phyloP scores from a whole-genome alignment of 2,797 vertebrate species.

The Halcyon chelicuti region DNA sequence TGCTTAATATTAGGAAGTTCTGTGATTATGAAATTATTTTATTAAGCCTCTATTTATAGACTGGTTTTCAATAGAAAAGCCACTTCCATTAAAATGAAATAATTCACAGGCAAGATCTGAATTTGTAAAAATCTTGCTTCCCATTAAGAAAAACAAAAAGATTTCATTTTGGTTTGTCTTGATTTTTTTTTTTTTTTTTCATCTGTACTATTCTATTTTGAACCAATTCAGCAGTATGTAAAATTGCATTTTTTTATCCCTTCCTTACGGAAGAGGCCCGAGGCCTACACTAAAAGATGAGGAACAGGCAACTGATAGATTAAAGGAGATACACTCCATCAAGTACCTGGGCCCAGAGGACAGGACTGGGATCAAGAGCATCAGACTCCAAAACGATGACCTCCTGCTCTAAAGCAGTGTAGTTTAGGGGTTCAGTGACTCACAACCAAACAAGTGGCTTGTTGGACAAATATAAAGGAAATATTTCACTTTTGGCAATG shows the following conservation, averaged over 20 bases:
- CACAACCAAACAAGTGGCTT: background rate
- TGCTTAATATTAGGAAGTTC: background rate
- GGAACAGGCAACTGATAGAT: background rate
- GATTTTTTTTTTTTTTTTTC: background rate
- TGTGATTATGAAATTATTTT: background rate
- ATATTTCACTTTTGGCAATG: background rate
- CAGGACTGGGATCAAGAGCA: background rate
- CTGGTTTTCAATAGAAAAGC: background rate
- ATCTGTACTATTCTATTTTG: background rate
- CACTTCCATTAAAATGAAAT: background rate
- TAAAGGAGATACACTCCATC: background rate
- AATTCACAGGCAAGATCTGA: background rate
- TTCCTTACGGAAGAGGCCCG: background rate
- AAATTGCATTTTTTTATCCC: background rate
- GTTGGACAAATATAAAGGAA: background rate
- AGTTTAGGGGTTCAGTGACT: background rate
- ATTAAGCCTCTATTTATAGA: background rate
- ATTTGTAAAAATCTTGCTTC: background rate
- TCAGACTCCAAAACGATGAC: background rate
- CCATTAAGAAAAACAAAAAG: background rate
- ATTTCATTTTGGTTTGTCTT: background rate
- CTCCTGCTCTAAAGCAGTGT: background rate
- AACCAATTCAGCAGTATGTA: background rate
- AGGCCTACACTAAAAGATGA: background rate
- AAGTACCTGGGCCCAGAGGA: background rate